These are phyloP conservation scores for Kobus ellipsiprymnus DNA, from an alignment of 2,113 vertebrate genomes.

Conservation along the genomic window DNA sequence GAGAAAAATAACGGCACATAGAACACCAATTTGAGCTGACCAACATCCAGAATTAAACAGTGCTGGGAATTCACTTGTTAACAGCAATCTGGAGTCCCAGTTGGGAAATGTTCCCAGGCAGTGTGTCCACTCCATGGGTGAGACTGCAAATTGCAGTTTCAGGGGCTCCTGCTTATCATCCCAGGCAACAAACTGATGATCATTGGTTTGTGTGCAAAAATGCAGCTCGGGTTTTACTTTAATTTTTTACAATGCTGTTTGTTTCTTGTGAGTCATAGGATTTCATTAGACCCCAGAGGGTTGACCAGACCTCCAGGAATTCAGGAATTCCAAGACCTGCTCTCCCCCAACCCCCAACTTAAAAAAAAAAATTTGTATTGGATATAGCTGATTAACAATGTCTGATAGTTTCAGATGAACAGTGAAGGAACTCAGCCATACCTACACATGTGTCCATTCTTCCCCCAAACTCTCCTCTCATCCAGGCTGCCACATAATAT, in stretches of 20 bases:
- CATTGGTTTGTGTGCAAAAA: neutral
- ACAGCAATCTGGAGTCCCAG: neutral
- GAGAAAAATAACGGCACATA: neutral
- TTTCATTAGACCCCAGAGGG: neutral
- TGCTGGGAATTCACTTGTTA: neutral
- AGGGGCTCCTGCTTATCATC: neutral
- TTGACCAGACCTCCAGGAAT: neutral
- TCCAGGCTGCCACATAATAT: neutral
- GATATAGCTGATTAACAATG: neutral
- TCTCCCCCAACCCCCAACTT: neutral
- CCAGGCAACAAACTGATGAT: neutral
- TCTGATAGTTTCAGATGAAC: neutral
- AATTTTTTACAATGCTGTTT: neutral
- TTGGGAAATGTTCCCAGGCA: neutral
- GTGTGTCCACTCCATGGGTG: neutral
- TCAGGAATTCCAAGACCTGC: neutral
- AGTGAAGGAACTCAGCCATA: neutral
- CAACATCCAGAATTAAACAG: neutral
- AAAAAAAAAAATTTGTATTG: neutral
- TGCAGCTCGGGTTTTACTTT: neutral
- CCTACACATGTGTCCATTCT: neutral
- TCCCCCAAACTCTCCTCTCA: neutral
- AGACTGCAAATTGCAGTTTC: neutral
- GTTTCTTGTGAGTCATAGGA: neutral
- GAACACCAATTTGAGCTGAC: neutral